A percentile compares a stretch with the other conserved stretches of the same genome.
Evolutionary conservation across 2,113 vertebrate genomes (phyloP).

Genomic region (Ptyas mucosa): DNA sequence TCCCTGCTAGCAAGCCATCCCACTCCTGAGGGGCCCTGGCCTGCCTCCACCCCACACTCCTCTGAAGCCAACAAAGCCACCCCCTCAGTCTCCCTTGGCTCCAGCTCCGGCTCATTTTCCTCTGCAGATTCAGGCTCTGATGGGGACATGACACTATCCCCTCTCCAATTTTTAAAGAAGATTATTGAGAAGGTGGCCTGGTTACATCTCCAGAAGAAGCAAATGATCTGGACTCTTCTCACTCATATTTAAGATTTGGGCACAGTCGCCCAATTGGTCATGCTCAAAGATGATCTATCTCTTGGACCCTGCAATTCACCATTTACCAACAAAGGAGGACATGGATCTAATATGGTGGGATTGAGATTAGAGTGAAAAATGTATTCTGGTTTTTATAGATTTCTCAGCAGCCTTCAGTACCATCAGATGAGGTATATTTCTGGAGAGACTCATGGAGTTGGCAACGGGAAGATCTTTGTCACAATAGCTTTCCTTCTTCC

Average conservation of each 20-base stretch:
- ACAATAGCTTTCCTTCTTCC: neutral
- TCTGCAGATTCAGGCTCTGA: too few species aligned
- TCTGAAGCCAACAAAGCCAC: too few species aligned
- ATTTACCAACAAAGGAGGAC: neutral
- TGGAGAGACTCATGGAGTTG: neutral
- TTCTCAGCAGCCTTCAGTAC: neutral
- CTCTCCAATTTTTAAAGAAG: neutral
- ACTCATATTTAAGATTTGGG: neutral
- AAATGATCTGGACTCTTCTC: neutral
- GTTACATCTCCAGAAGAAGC: neutral
- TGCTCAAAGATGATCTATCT: neutral
- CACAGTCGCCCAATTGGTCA: neutral
- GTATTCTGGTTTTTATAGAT: neutral
- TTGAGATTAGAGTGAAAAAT: neutral
- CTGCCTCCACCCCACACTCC: too few species aligned
- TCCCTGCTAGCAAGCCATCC: too few species aligned
- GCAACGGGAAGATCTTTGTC: neutral
- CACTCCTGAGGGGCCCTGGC: too few species aligned
- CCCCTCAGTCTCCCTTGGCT: too few species aligned
- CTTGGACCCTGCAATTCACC: neutral
- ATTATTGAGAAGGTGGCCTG: neutral
- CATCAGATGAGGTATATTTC: neutral
- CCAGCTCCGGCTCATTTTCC: too few species aligned
- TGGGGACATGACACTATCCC: too few species aligned
- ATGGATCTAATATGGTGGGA: neutral